Base-by-base conservation (phyloP, 2,797 vertebrate genomes). In the Macrochelys suwanniensis region DNA sequence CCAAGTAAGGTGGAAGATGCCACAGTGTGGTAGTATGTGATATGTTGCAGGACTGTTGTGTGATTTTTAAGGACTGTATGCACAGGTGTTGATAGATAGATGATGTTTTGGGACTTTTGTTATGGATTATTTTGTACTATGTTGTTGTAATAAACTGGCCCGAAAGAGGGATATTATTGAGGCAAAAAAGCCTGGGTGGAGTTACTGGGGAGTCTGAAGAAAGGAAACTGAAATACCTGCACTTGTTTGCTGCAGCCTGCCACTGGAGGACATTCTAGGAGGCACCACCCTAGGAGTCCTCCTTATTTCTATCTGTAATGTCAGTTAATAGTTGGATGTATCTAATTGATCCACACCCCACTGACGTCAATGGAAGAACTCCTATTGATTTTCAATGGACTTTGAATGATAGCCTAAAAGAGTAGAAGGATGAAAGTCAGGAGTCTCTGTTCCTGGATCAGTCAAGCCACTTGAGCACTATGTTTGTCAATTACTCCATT, bases 361-460 rank as follows among this genome's bases (percentile, higher is more conserved):
- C 5, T 1, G 1, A 11, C 68, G 85, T 78, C 8, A 89, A 42
- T 13, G 7, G 9, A 84, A 25, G 9, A 61, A 86, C 82, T 89
- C 83, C 4, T 15, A 21, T 15, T n/a, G 31, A 61, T 92, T 90
- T 90, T 76, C 10, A 13, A 47, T 2, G 45, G 88, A 59, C 0
- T 88, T 82, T 57, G 42, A 81, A 56, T 85, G 80, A 78, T 21
- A 7, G 4, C n/a, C n/a, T 45, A 65, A 80, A 85, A 9, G 3
- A 91, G 56, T 53, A 82, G 53, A 85, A 11, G 21, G 2, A 93
- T 56, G 16, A 65, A 65, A n/a, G n/a, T 91, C 26, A 89, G 12
- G 45, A 2, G 0, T 0, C 17, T 13, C 54, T 19, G 0, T 3
- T 26, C 76, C 3, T 28, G 33, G 86, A 83, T 11, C 84, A 0